Percentiles rank a stretch among this genome's conserved stretches.
Conservation (phyloP, 2,113 vertebrate genomes). For the Odontophorus gujanensis region DNA sequence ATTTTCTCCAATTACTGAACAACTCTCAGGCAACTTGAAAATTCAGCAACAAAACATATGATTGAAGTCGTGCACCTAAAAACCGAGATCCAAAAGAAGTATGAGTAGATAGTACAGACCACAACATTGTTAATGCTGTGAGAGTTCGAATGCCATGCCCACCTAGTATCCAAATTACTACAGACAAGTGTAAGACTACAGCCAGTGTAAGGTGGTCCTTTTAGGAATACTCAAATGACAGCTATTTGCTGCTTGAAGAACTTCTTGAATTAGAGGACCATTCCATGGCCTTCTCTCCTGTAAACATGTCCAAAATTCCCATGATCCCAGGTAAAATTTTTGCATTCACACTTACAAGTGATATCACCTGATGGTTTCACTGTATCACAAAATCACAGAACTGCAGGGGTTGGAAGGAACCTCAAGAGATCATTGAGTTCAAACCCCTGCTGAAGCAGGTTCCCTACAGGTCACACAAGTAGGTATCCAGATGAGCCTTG, state of each 20-base stretch:
- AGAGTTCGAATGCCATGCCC: background rate
- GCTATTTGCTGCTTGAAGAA: background rate
- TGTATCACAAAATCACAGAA: too few relatives aligned
- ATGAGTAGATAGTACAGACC: background rate
- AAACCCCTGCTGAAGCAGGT: too few relatives aligned
- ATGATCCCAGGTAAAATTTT: background rate
- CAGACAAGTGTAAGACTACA: background rate
- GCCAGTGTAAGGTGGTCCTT: background rate
- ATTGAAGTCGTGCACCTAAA: background rate
- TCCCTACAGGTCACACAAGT: too few relatives aligned
- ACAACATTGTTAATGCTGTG: background rate
- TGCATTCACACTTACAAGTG: background rate
- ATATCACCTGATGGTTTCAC: background rate
- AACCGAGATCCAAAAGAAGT: background rate
- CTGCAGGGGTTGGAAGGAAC: too few relatives aligned
- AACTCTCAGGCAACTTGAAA: background rate
- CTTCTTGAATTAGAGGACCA: background rate
- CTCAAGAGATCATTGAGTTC: too few relatives aligned
- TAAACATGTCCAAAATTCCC: background rate
- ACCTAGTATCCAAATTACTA: background rate
- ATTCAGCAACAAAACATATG: background rate
- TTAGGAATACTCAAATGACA: background rate
- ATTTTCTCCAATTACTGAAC: background rate
- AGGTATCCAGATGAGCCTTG: too few relatives aligned
- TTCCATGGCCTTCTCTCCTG: background rate